Base-by-base conservation (phyloP, 2,113 vertebrate species). In the Craseonycteris thonglongyai region DNA sequence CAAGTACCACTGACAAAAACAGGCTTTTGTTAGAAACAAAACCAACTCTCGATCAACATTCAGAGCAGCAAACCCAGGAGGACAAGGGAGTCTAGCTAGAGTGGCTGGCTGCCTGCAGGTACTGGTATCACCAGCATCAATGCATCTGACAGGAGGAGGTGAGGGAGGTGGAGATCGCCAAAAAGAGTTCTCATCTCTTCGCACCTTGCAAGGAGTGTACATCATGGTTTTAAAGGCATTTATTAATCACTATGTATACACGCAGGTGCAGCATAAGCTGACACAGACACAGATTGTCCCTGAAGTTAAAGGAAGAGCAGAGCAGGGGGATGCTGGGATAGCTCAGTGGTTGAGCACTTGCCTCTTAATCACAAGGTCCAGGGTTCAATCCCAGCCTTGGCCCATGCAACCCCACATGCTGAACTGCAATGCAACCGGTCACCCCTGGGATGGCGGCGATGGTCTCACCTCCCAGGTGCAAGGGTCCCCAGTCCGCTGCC, bases 1-100 rank as follows among this genome's bases (percentile, higher is more conserved):
- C 3, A 87, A 93, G 71, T 3, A 87, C 58, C 42, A 82, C 26
- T 78, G 58, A 95, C 63, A 94, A 83, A 80, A 94, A 81, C 12
- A 30, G 42, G 56, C 49, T 91, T 75, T 49, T 82, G 47, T 71
- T 91, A 86, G 21, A 45, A 86, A 91, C 2, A 72, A 84, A 93
- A 89, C 6, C 4, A 7, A 88, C 30, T 58, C 30, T 7, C 28
- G 26, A 66, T 42, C 24, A 54, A 81, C 26, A 66, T 76, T 78
- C 72, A 72, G 1, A 85, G 16, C 33, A 16, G 18, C n/a, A 12
- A 30, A 71, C 30, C 30, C 51, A 63, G 9, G 66, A 79, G 21
- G 58, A 38, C 1, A 3, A 6, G 13, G 51, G 8, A 2, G 22
- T 45, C 86, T n/a, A 54, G 14, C n/a, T n/a, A 82, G 15, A 12